These are phyloP conservation scores for Leptinotarsa texana DNA, from an alignment of 1,140 invertebrate genomes.

Conservation along the genomic window DNA sequence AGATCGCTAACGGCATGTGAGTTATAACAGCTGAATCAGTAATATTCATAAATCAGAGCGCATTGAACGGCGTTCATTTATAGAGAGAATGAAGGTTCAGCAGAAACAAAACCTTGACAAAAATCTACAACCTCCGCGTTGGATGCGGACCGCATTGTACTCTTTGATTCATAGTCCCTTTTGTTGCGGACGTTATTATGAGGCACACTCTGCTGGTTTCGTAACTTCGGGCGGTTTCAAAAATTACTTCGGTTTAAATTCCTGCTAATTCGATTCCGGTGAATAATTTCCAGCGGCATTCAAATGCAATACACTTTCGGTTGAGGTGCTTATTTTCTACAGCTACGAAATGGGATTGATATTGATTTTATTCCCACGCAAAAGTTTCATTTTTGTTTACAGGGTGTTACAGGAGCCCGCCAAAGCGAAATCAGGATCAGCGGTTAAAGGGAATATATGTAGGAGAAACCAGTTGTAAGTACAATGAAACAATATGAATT, in stretches of 20 bases:
- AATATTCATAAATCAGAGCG: background rate
- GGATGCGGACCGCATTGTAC: background rate
- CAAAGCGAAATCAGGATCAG: no score
- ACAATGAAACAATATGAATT: no score
- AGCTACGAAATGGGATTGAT: no score
- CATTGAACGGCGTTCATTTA: background rate
- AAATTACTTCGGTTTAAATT: background rate
- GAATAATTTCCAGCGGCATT: no score
- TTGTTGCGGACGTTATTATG: conserved; percentile 5
- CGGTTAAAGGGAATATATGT: no score
- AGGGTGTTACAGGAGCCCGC: no score
- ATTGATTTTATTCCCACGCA: no score
- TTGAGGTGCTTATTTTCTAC: no score
- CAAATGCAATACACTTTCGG: no score
- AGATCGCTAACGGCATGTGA: no score
- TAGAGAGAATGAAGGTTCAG: background rate
- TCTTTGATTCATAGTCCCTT: background rate
- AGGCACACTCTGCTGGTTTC: background rate
- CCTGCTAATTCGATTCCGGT: background rate
- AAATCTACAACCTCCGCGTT: background rate
- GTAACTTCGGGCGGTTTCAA: background rate
- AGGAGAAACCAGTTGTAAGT: no score
- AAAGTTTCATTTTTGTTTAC: no score
- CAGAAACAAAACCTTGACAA: conserved; percentile 4
- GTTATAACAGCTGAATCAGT: background rate